Conservation (phyloP, 2,888 invertebrate species). For the Thelaira solivaga region DNA sequence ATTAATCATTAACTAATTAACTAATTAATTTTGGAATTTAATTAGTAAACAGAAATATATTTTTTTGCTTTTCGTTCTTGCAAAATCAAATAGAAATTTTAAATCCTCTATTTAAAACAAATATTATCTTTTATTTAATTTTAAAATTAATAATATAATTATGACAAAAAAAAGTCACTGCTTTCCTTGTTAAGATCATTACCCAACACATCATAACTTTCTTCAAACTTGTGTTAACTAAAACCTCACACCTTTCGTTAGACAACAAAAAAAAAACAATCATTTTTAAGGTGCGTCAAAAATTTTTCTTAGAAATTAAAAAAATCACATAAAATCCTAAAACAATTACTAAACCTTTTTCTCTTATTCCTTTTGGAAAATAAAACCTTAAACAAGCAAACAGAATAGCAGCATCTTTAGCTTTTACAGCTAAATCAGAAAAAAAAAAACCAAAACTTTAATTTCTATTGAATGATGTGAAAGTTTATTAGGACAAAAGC, state of each 20-base stretch:
- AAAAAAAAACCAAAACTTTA: not conserved
- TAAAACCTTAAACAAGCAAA: conserved; percentile 1
- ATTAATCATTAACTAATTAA: too few relatives aligned
- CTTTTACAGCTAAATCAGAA: too few relatives aligned
- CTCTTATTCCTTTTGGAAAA: not conserved
- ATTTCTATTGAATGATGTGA: conserved; percentile 54
- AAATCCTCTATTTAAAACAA: too few relatives aligned
- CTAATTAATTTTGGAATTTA: too few relatives aligned
- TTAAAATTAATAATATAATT: too few relatives aligned
- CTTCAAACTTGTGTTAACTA: not conserved
- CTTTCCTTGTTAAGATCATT: too few relatives aligned
- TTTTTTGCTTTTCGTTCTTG: too few relatives aligned
- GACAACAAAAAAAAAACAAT: too few relatives aligned
- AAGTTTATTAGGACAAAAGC: conserved; percentile 65
- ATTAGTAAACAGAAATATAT: too few relatives aligned
- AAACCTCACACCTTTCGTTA: not conserved
- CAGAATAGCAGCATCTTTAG: not conserved
- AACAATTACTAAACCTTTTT: conserved; percentile 22
- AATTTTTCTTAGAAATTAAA: not conserved
- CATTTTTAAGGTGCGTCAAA: conserved; percentile 34
- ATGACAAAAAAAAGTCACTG: too few relatives aligned
- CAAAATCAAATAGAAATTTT: too few relatives aligned
- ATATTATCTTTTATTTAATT: too few relatives aligned
- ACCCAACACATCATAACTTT: not conserved
- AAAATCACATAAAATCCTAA: not conserved